These are phyloP conservation scores for Ranitomeya variabilis DNA, from an alignment of 2,113 vertebrate genomes.

Conservation along the genomic window DNA sequence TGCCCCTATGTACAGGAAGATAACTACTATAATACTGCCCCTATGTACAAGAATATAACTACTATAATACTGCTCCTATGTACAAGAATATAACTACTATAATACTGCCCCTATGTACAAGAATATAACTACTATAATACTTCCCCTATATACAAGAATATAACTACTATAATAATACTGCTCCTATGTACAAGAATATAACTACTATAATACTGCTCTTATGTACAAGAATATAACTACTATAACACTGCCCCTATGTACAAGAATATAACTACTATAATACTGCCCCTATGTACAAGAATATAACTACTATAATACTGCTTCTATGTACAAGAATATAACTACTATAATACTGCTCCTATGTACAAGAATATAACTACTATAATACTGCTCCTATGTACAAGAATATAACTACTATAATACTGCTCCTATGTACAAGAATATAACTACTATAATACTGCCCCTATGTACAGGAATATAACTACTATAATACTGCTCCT, in stretches of 20 bases:
- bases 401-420: conserved; percentile 1
- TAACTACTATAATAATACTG: conserved; percentile 21
- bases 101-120: too few relatives aligned
- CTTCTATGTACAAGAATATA: too few relatives aligned
- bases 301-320: too few relatives aligned
- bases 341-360: neutral
- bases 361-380: neutral
- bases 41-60: too few relatives aligned
- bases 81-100: too few relatives aligned
- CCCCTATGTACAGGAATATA: too few relatives aligned
- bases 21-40: too few relatives aligned
- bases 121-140: neutral
- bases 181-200: conserved; percentile 12
- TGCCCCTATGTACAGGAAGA: too few relatives aligned
- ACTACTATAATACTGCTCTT: neutral
- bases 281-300: too few relatives aligned
- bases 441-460: neutral
- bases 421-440: neutral
- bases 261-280: too few relatives aligned
- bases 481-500: too few relatives aligned
- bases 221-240: conserved; percentile 2
- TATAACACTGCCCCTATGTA: neutral
- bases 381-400: neutral
- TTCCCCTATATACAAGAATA: conserved; percentile 11
- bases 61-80: too few relatives aligned